These are phyloP conservation scores for Papilio helenus DNA, from an alignment of 1,140 invertebrate genomes.

Conservation along the genomic window DNA sequence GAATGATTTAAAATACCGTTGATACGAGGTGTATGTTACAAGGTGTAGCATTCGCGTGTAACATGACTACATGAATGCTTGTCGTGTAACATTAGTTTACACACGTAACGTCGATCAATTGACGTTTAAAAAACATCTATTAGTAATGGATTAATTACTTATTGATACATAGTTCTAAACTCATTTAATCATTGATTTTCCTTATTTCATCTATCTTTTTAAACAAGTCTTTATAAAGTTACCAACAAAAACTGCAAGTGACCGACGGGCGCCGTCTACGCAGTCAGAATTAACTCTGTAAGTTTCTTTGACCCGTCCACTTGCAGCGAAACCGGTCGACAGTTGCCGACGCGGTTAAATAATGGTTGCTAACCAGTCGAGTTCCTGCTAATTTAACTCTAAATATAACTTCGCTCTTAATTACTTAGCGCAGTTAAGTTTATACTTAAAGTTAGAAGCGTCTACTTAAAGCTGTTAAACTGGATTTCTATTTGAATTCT, in stretches of 20 bases:
- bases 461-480: background rate
- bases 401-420: constrained; percentile 19
- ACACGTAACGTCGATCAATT: no score
- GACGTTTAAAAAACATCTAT: no score
- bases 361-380: constrained; percentile 6
- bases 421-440: background rate
- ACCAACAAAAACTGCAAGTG: background rate
- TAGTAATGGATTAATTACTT: no score
- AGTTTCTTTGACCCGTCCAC: constrained; percentile 1
- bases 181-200: no score
- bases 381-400: constrained; percentile 13
- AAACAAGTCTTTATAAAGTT: background rate
- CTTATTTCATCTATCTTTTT: no score
- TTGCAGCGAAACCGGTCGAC: background rate
- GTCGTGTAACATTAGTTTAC: no score
- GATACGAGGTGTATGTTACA: no score
- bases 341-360: constrained; percentile 3
- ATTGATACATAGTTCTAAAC: no score
- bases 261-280: background rate
- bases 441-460: background rate
- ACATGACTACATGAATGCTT: no score
- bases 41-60: no score
- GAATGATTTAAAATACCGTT: no score
- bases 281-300: background rate
- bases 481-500: background rate